Percentiles rank a stretch among this genome's conserved stretches.
These are phyloP conservation scores for Drosophila yakuba DNA, from an alignment of 1,140 invertebrate genomes.

Conservation along the genomic window DNA sequence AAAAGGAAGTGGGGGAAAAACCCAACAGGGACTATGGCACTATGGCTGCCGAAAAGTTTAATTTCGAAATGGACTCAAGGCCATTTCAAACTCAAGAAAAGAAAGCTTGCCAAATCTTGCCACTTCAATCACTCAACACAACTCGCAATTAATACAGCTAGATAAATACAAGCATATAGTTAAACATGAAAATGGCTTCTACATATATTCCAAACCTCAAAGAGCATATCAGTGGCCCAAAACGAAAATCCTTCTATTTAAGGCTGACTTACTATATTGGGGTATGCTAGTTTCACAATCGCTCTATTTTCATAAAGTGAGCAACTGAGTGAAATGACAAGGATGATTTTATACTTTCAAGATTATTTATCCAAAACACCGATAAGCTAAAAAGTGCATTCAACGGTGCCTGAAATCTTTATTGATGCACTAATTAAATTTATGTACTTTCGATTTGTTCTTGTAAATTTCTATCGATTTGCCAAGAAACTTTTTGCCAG, in stretches of 20 bases:
- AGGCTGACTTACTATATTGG: too few relatives aligned
- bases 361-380: neutral
- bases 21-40: slow-evolving; percentile 16
- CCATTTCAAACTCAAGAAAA: slow-evolving; percentile 43
- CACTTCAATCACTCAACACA: neutral
- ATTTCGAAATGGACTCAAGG: slow-evolving; percentile 60
- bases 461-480: too few relatives aligned
- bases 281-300: too few relatives aligned
- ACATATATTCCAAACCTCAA: too few relatives aligned
- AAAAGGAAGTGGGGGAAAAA: neutral
- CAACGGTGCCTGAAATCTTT: neutral
- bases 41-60: slow-evolving; percentile 65
- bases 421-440: slow-evolving; percentile 13
- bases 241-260: too few relatives aligned
- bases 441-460: slow-evolving; percentile 18
- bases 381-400: neutral
- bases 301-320: too few relatives aligned
- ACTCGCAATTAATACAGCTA: neutral
- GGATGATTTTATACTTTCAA: too few relatives aligned
- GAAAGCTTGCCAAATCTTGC: neutral
- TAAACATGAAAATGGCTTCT: too few relatives aligned
- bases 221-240: too few relatives aligned
- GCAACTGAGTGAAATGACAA: too few relatives aligned
- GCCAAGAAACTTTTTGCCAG: too few relatives aligned
- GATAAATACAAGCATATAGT: neutral